phyloP scores from a whole-genome alignment of 1,140 invertebrate species.

The Philaenus spumarius region DNA sequence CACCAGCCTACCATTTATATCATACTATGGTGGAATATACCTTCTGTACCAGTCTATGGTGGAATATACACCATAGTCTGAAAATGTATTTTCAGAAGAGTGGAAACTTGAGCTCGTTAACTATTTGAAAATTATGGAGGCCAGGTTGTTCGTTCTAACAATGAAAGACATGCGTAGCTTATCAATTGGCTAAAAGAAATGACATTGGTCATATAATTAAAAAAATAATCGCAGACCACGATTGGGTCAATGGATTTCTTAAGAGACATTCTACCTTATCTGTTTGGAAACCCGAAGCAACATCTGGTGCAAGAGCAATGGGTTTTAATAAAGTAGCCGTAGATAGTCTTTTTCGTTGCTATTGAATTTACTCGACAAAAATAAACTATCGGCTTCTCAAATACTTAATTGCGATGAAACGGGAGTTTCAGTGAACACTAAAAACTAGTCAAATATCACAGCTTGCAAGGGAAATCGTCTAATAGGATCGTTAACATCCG shows the following conservation, averaged over 20 bases:
- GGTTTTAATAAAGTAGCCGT: slow-evolving; percentile 4
- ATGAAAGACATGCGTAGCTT: neutral
- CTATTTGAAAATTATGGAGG: no score
- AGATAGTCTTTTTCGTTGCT: neutral
- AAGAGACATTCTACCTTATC: slow-evolving; percentile 32
- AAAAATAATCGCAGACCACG: neutral
- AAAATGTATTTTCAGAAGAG: neutral
- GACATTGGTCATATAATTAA: neutral
- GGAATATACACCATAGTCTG: no score
- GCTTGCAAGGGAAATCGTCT: no score
- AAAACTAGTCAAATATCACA: no score
- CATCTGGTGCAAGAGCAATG: slow-evolving; percentile 23
- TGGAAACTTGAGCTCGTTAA: no score
- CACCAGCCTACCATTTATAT: no score
- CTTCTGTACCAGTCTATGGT: no score
- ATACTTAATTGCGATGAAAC: no score
- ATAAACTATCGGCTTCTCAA: neutral
- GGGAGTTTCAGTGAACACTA: no score
- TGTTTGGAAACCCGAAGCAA: neutral
- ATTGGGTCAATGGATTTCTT: slow-evolving; percentile 32
- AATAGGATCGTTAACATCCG: slow-evolving; percentile 30
- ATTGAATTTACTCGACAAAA: neutral
- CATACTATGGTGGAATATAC: no score
- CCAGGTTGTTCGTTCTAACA: neutral
- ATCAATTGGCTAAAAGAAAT: neutral